These are phyloP conservation scores for Nomada flava DNA, from an alignment of 2,888 invertebrate genomes.

Conservation along the genomic window DNA sequence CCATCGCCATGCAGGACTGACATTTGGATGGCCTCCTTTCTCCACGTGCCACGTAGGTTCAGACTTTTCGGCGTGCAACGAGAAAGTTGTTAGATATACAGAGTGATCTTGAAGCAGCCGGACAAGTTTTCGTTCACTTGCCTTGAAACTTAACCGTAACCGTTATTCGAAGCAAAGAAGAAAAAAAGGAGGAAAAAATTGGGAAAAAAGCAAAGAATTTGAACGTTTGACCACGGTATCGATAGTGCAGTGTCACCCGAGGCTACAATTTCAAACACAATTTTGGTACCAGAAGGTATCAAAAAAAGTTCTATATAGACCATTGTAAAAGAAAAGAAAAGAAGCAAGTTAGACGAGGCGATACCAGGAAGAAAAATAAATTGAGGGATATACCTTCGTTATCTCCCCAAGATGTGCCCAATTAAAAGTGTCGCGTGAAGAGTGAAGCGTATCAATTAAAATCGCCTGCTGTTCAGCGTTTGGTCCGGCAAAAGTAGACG, in stretches of 20 bases:
- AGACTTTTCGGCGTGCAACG: conserved; percentile 68
- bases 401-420: conserved; percentile 60
- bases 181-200: no score
- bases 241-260: no score
- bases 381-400: conserved; percentile 59
- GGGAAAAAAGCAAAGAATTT: no score
- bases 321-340: not conserved
- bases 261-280: no score
- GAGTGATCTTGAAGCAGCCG: conserved; percentile 34
- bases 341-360: not conserved
- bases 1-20: conserved; percentile 65
- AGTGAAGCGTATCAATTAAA: conserved; percentile 70
- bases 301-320: no score
- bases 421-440: conserved; percentile 69
- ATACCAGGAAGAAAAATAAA: conserved; percentile 50
- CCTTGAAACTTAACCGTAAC: no score
- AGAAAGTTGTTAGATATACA: conserved; percentile 69
- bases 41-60: conserved; percentile 67
- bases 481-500: conserved; percentile 41
- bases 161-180: no score
- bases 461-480: conserved; percentile 41
- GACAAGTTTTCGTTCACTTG: no score
- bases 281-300: no score
- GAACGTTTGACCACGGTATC: no score
- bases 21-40: conserved; percentile 75